Percentiles rank a stretch among this genome's conserved stretches.
These are phyloP conservation scores for Antheraea yamamai DNA, from an alignment of 2,888 invertebrate species.

Conservation along the genomic window DNA sequence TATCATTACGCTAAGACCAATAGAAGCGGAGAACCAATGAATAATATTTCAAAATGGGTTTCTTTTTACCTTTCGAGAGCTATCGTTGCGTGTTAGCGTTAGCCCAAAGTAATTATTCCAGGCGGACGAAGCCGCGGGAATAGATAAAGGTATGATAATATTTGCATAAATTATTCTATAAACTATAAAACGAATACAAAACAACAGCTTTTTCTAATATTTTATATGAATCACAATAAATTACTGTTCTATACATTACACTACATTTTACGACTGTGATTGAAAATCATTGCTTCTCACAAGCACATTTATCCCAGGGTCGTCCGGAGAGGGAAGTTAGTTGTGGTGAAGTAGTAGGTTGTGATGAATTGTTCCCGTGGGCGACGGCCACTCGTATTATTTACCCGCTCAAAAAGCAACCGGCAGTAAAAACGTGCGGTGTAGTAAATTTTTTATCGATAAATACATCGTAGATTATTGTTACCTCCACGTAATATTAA, in stretches of 20 bases:
- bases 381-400: constrained; percentile 41
- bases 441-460: constrained; percentile 32
- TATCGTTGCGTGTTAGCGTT: too few relatives aligned
- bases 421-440: constrained; percentile 24
- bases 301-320: constrained; percentile 33
- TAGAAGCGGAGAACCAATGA: too few relatives aligned
- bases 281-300: constrained; percentile 40
- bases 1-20: too few relatives aligned
- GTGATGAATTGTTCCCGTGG: constrained; percentile 60
- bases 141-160: too few relatives aligned
- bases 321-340: constrained; percentile 27
- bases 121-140: too few relatives aligned
- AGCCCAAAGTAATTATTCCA: too few relatives aligned
- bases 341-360: constrained; percentile 33
- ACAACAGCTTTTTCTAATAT: background rate
- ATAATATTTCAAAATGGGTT: too few relatives aligned
- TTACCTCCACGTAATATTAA: background rate
- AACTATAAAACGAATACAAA: background rate
- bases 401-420: constrained; percentile 47
- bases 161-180: background rate
- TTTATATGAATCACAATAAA: background rate
- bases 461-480: constrained; percentile 19
- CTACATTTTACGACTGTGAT: constrained; percentile 30
- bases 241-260: background rate
- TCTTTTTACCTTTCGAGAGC: too few relatives aligned